phyloP scores from a whole-genome alignment of 1,140 invertebrate genomes.

The Platyura marginata region DNA sequence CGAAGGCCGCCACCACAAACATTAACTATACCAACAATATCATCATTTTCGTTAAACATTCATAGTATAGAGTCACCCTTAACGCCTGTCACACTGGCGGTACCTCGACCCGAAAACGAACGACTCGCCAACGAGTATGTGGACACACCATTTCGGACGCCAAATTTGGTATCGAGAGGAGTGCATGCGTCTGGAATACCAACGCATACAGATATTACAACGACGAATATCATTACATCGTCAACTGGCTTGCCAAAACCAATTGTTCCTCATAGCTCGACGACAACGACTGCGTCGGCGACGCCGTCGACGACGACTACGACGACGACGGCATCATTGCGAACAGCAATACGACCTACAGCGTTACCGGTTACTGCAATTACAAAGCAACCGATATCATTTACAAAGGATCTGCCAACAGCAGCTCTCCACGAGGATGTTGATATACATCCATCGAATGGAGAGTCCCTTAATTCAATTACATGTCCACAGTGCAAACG shows the following conservation, averaged over 20 bases:
- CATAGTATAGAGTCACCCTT: slow-evolving; percentile 4
- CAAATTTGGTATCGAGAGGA: slow-evolving; percentile 1
- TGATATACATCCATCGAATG: slow-evolving; percentile 2
- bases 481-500: slow-evolving; percentile 69
- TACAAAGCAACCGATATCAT: slow-evolving; percentile 35
- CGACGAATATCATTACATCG: slow-evolving; percentile 4
- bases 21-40: background rate
- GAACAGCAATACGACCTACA: slow-evolving; percentile 1
- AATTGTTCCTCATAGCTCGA: slow-evolving; percentile 4
- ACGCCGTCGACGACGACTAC: slow-evolving; percentile 13
- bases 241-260: background rate
- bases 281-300: slow-evolving; percentile 11
- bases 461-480: slow-evolving; percentile 34
- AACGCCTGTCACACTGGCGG: slow-evolving; percentile 36
- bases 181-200: background rate
- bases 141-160: slow-evolving; percentile 48
- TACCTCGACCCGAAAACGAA: slow-evolving; percentile 57
- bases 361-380: slow-evolving; percentile 18
- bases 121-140: slow-evolving; percentile 68
- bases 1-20: slow-evolving; percentile 3
- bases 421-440: slow-evolving; percentile 7
- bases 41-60: slow-evolving; percentile 10
- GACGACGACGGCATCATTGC: slow-evolving; percentile 7
- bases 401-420: slow-evolving; percentile 31
- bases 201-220: background rate